A percentile compares a stretch with the other conserved stretches of the same genome.
Evolutionary conservation across 1,140 invertebrate species (phyloP).

Genomic region (Venturia canescens): DNA sequence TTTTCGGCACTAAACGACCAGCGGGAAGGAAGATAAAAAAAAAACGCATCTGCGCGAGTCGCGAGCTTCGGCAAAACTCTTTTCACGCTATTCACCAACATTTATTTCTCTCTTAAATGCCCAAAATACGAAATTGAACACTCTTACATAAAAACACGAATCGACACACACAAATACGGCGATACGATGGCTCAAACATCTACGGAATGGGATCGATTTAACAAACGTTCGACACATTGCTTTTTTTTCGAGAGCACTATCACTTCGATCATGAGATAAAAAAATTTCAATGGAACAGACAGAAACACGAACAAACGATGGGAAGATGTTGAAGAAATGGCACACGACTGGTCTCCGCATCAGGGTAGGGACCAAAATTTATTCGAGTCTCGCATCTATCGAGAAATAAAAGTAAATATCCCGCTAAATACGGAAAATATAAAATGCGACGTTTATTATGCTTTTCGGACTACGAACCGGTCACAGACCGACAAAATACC

Average conservation of each 20-base stretch:
- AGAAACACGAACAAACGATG: slow-evolving; percentile 50
- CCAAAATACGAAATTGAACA: slow-evolving; percentile 49
- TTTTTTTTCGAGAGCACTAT: neutral
- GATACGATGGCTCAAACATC: slow-evolving; percentile 69
- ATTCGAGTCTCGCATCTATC: slow-evolving; percentile 26
- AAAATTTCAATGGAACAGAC: slow-evolving; percentile 27
- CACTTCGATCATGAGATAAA: slow-evolving; percentile 38
- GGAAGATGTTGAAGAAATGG: slow-evolving; percentile 52
- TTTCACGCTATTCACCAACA: neutral
- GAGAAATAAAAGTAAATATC: neutral
- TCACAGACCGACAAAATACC: slow-evolving; percentile 7
- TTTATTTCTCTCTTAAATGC: slow-evolving; percentile 43
- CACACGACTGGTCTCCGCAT: slow-evolving; percentile 65
- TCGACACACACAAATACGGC: slow-evolving; percentile 59
- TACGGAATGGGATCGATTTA: slow-evolving; percentile 70
- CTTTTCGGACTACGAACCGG: neutral
- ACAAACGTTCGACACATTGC: slow-evolving; percentile 49
- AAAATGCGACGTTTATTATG: neutral
- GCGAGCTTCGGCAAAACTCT: slow-evolving; percentile 17
- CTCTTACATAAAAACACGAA: slow-evolving; percentile 42
- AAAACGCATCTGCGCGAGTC: neutral
- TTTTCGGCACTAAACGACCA: slow-evolving; percentile 8
- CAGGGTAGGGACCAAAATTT: slow-evolving; percentile 65
- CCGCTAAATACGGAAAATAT: neutral
- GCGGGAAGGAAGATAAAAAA: neutral